Evolutionary conservation across 2,797 vertebrate genomes (phyloP).

Genomic region (Cuniculus paca): DNA sequence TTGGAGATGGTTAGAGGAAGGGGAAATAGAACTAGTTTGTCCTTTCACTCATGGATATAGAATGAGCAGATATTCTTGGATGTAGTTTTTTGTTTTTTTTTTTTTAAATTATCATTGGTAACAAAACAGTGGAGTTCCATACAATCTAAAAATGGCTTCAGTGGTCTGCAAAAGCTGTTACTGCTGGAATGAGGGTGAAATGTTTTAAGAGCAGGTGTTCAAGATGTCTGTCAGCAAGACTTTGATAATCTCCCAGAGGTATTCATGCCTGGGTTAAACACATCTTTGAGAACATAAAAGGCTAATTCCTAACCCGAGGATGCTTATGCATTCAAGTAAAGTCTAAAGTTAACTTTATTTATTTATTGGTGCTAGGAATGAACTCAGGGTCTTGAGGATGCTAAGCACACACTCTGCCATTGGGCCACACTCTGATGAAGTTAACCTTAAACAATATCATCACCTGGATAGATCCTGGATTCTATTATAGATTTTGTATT

Average conservation of each 20-base stretch:
- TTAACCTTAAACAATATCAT: conserved; percentile 19
- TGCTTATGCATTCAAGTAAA: neutral
- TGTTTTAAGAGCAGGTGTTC: neutral
- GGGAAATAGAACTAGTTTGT: neutral
- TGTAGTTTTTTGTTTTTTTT: neutral
- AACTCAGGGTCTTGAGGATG: neutral
- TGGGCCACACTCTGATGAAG: neutral
- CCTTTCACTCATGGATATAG: neutral
- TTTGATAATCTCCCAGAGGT: neutral
- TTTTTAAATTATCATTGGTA: conserved; percentile 25
- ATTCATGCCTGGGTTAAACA: neutral
- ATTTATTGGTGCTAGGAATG: neutral
- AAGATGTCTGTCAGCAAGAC: neutral
- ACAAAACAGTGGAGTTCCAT: conserved; percentile 3
- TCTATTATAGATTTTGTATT: neutral
- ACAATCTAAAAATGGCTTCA: neutral
- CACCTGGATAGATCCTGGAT: neutral
- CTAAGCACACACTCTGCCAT: neutral
- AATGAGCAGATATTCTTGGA: neutral
- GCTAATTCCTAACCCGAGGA: neutral
- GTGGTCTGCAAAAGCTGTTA: neutral
- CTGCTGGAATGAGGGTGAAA: neutral
- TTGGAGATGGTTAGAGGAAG: neutral
- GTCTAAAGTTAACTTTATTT: neutral
- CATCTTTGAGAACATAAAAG: neutral